Evolutionary conservation across 1,140 invertebrate species (phyloP), one percentile per base, ranked within the genome.

Genomic region (Drosophila tani): DNA sequence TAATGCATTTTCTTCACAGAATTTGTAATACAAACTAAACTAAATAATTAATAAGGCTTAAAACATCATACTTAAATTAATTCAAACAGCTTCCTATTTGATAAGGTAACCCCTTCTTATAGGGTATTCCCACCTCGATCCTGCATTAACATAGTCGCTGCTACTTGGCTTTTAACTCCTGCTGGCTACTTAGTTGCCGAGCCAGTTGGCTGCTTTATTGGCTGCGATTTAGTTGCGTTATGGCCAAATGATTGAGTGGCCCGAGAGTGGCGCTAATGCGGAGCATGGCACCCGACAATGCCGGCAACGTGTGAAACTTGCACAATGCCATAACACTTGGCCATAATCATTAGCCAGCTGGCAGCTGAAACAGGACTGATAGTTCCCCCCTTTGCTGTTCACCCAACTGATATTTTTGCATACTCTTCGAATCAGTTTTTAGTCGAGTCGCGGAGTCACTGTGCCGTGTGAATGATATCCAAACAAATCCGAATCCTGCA

Each of bases 181-280:
- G 66, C 17, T 59, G 53, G 53, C 67, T 59, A 71, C 69, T 73
- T 71, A 71, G 43, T 70, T 41, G 66, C 35, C 7, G 15, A n/a
- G 45, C 17, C 60, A 27, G 7, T 19, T 21, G 67, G 24, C 43
- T 47, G 56, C 27, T 46, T 59, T 51, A 79, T 86, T 82, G 79
- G 68, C 62, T 66, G 63, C 58, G 51, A 82, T 75, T 76, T 65
- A 75, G 78, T 45, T 69, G 69, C 64, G 43, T 80, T 81, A 80
- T 80, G 79, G 58, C 40, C 55, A 69, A 63, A 65, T 81, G 70
- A 81, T 80, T 75, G 64, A 69, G 77, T 78, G 67, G 77, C 56
- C 47, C 65, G 38, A 59, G 51, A 75, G 75, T 69, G 64, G 40
- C 50, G 58, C 56, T 68, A 67, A 75, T 77, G 59, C 46, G 19